A percentile compares a stretch with the other conserved stretches of the same genome.
phyloP scores from a whole-genome alignment of 2,113 vertebrate species.

The Bubo scandiacus region DNA sequence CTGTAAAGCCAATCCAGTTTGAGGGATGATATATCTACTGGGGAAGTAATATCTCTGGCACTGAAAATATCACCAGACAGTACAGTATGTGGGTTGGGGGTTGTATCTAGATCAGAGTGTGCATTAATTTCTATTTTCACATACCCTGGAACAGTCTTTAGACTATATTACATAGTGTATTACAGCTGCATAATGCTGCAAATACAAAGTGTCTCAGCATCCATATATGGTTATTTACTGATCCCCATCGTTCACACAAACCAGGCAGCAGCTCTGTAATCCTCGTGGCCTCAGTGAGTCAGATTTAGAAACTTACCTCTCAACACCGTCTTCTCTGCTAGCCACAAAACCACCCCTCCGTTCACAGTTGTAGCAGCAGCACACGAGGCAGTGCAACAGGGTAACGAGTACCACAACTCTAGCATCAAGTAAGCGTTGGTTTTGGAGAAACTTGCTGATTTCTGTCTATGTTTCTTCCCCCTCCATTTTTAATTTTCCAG shows the following conservation, averaged over 20 bases:
- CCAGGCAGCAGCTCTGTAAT: background rate
- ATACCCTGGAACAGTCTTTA: background rate
- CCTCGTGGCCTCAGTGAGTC: background rate
- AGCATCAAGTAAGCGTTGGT: background rate
- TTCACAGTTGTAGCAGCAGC: background rate
- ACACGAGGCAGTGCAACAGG: background rate
- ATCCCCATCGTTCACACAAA: background rate
- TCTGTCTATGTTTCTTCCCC: background rate
- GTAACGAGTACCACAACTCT: background rate
- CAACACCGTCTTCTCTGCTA: background rate
- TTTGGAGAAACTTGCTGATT: background rate
- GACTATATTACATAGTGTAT: background rate
- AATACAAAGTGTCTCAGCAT: background rate
- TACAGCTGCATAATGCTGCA: background rate
- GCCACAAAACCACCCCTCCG: background rate
- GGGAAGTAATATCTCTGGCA: background rate
- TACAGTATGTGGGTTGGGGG: background rate
- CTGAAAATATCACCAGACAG: background rate
- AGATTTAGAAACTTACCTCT: background rate
- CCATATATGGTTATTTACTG: background rate
- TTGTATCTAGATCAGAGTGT: background rate
- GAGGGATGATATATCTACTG: background rate
- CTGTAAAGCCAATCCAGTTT: background rate
- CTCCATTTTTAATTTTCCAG: slow-evolving; percentile 62
- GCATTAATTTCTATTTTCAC: background rate